phyloP scores from a whole-genome alignment of 1,140 invertebrate species.

The Drosophila funebris region DNA sequence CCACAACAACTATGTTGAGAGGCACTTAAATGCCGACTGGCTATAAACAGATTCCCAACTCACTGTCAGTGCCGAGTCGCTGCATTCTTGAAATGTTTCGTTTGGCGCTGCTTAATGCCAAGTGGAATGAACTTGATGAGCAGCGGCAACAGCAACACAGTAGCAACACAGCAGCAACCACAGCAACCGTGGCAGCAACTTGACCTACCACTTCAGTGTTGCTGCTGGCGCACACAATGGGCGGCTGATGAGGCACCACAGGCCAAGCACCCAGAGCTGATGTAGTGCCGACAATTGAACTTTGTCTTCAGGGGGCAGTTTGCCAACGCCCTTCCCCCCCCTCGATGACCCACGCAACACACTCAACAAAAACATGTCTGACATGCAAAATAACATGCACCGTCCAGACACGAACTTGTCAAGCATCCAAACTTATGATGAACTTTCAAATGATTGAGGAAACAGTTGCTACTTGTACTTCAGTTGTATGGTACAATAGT shows the following conservation, averaged over 20 bases:
- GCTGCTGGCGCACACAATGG: conserved; percentile 21
- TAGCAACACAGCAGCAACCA: conserved; percentile 12
- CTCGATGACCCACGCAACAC: no score
- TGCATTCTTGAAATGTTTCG: conserved; percentile 69
- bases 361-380: conserved; percentile 55
- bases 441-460: conserved; percentile 39
- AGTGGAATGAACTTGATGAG: conserved; percentile 80
- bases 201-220: conserved; percentile 28
- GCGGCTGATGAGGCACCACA: conserved; percentile 25
- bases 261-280: neutral
- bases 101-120: conserved; percentile 70
- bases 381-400: conserved; percentile 74
- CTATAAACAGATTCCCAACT: conserved; percentile 72
- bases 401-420: conserved; percentile 63
- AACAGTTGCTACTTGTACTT: conserved; percentile 14
- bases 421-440: conserved; percentile 52
- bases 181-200: conserved; percentile 45
- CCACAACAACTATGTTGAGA: neutral
- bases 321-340: neutral
- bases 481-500: neutral
- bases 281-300: conserved; percentile 29
- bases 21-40: conserved; percentile 63
- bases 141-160: conserved; percentile 33
- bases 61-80: conserved; percentile 72
- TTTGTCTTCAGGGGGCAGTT: conserved; percentile 1